phyloP scores from a whole-genome alignment of 2,113 vertebrate species.

The Chionis minor region DNA sequence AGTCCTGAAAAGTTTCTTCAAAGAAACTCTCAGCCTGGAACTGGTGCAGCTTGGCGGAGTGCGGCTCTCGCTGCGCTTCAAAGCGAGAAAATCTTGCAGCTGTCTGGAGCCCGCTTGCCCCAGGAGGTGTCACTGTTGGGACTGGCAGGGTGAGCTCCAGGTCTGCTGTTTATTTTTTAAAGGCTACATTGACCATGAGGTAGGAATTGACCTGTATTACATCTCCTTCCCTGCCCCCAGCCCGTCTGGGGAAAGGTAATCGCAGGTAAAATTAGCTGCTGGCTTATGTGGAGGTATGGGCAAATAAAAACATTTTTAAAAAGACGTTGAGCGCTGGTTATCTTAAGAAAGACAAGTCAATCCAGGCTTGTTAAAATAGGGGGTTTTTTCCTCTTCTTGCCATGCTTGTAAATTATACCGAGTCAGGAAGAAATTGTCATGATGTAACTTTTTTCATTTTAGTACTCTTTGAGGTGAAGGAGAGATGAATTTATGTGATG shows the following conservation, averaged over 20 bases:
- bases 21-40: not conserved
- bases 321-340: not conserved
- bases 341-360: not conserved
- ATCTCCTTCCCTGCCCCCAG: not conserved
- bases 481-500: not conserved
- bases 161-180: not conserved
- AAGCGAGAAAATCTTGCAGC: slow-evolving; percentile 17
- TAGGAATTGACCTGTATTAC: not conserved
- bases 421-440: not conserved
- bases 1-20: not conserved
- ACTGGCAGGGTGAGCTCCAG: slow-evolving; percentile 51
- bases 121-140: slow-evolving; percentile 78
- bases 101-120: slow-evolving; percentile 15
- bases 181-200: not conserved
- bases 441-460: not conserved
- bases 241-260: not conserved
- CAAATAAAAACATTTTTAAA: not conserved
- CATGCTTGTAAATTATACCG: not conserved
- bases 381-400: not conserved
- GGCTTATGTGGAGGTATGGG: not conserved
- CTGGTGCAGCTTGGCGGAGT: not conserved
- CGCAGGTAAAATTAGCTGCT: not conserved
- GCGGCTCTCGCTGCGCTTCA: not conserved
- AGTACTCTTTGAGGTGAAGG: not conserved
- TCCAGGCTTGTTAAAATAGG: not conserved